These are phyloP conservation scores for Dolichoris vasculosae DNA, from an alignment of 1,140 invertebrate genomes.

Conservation along the genomic window DNA sequence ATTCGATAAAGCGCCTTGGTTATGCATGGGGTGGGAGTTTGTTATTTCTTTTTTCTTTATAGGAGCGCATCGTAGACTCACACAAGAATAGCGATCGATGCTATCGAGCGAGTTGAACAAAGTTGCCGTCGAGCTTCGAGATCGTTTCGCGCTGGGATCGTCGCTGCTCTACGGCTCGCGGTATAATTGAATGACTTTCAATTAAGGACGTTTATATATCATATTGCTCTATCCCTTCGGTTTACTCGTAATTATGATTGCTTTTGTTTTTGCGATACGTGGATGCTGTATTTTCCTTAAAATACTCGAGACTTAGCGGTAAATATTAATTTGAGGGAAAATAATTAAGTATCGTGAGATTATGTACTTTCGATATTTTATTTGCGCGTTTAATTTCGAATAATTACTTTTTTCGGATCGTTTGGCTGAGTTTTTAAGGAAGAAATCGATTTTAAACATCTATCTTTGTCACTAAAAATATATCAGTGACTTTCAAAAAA, in stretches of 20 bases:
- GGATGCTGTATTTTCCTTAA: neutral
- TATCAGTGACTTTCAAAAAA: conserved; percentile 3
- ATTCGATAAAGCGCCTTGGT: conserved; percentile 40
- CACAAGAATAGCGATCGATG: conserved; percentile 14
- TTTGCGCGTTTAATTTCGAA: neutral
- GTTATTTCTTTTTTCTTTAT: neutral
- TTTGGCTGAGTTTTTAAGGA: neutral
- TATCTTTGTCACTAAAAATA: neutral
- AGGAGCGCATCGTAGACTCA: neutral
- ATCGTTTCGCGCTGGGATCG: neutral
- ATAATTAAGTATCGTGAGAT: neutral
- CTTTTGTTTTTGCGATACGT: neutral
- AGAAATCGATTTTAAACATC: neutral
- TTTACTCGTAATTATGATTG: neutral
- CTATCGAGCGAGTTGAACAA: neutral
- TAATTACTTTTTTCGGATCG: neutral
- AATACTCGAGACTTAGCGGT: neutral
- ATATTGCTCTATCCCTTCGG: neutral
- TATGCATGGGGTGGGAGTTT: neutral
- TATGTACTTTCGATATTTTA: neutral
- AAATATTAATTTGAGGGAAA: neutral
- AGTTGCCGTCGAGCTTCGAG: neutral
- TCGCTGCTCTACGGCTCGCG: neutral
- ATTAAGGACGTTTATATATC: conserved; percentile 39
- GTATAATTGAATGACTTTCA: conserved; percentile 48